phyloP scores from a whole-genome alignment of 2,113 vertebrate species.

The Hydropotes inermis region DNA sequence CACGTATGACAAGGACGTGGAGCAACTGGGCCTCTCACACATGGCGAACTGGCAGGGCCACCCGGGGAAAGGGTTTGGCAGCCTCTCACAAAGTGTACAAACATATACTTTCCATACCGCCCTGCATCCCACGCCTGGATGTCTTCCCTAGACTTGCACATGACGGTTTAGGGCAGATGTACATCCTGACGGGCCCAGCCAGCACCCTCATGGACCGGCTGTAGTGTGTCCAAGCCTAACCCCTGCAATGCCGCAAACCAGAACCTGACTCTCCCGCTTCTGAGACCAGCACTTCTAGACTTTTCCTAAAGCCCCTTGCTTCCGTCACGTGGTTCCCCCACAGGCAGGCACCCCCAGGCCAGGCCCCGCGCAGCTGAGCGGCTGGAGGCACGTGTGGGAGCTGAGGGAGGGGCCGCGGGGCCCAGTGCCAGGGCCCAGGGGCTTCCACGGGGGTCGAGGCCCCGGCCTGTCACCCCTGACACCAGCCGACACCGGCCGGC shows the following conservation, averaged over 20 bases:
- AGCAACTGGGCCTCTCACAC: fast-evolving
- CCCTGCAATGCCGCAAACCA: background rate
- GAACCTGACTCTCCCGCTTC: background rate
- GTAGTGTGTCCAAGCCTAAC: fast-evolving
- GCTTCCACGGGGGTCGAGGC: fast-evolving
- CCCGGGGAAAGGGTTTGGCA: fast-evolving
- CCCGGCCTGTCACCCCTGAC: background rate
- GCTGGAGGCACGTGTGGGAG: fast-evolving
- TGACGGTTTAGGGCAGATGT: background rate
- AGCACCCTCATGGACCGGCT: fast-evolving
- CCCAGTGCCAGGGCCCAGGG: fast-evolving
- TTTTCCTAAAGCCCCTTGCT: background rate
- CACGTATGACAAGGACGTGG: background rate
- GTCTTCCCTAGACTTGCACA: fast-evolving
- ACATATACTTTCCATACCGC: fast-evolving
- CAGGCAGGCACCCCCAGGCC: fast-evolving
- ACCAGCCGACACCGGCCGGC: fast-evolving
- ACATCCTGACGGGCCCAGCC: background rate
- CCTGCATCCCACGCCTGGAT: fast-evolving
- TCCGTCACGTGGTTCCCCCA: background rate
- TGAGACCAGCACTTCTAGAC: background rate
- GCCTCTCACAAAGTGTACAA: fast-evolving
- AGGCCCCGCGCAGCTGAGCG: fast-evolving
- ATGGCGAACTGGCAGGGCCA: fast-evolving
- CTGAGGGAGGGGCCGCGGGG: fast-evolving